Percentiles rank a stretch among this genome's conserved stretches.
phyloP scores from a whole-genome alignment of 2,888 invertebrate genomes.

The Unio delphinus region DNA sequence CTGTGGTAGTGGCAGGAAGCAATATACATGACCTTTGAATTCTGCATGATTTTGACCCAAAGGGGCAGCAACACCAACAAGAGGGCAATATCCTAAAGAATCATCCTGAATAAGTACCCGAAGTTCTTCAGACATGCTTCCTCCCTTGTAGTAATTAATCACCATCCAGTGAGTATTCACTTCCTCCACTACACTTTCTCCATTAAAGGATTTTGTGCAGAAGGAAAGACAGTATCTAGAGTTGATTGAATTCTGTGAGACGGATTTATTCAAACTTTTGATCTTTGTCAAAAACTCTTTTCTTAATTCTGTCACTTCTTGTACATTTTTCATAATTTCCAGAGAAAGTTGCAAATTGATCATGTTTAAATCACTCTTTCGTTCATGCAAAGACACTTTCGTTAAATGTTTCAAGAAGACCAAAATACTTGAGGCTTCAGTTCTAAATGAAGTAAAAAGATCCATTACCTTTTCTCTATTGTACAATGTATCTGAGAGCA shows the following conservation, averaged over 20 bases:
- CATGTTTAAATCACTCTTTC: no score
- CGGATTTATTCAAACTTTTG: no score
- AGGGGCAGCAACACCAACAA: constrained; percentile 20
- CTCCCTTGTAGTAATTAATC: constrained; percentile 25
- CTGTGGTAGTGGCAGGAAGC: constrained; percentile 24
- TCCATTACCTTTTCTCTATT: constrained; percentile 40
- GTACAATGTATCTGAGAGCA: constrained; percentile 52
- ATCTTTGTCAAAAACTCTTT: neutral
- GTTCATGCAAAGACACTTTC: constrained; percentile 19
- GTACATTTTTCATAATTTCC: constrained; percentile 2
- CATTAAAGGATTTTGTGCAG: no score
- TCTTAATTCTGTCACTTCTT: constrained; percentile 2
- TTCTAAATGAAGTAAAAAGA: constrained; percentile 50
- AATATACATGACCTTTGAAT: constrained; percentile 21
- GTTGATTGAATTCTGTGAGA: no score
- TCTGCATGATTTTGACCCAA: neutral
- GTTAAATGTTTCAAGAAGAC: constrained; percentile 62
- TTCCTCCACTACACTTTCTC: no score
- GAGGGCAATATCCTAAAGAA: constrained; percentile 17
- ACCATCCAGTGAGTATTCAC: constrained; percentile 23
- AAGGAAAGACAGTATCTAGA: no score
- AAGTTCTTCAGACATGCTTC: constrained; percentile 21
- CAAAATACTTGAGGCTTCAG: constrained; percentile 54
- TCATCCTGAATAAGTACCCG: neutral
- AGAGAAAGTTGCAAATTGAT: neutral